phyloP scores from a whole-genome alignment of 2,113 vertebrate species.

The Rhineura floridana region DNA sequence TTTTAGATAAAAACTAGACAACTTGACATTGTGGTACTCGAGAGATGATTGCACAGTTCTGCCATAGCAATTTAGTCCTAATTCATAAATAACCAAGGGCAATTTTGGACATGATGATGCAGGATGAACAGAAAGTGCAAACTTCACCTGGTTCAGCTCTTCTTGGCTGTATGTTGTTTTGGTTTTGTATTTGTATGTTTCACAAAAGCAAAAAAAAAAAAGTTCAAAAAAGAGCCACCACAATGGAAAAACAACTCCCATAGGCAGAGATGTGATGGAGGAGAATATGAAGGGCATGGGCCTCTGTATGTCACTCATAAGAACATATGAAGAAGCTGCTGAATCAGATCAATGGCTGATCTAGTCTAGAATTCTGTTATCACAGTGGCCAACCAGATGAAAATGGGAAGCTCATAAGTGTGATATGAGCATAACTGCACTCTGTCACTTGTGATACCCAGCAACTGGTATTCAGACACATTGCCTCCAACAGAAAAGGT shows the following conservation, averaged over 20 bases:
- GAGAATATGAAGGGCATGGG: not conserved
- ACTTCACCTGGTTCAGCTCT: not conserved
- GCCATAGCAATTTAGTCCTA: not conserved
- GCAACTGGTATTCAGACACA: not conserved
- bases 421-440: not conserved
- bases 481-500: not conserved
- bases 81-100: not conserved
- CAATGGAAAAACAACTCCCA: not conserved
- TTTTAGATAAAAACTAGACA: not conserved
- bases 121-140: not conserved
- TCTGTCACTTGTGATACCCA: not conserved
- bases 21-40: not conserved
- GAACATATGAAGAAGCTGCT: not conserved
- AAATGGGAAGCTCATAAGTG: too few species aligned
- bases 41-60: not conserved
- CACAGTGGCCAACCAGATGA: not conserved
- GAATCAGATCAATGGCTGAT: not conserved
- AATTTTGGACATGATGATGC: not conserved
- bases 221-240: not conserved
- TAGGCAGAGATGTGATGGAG: not conserved
- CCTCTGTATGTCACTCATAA: not conserved
- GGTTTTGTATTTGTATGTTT: too few species aligned
- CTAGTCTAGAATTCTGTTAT: not conserved
- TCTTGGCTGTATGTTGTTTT: too few species aligned
- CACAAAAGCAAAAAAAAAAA: too few species aligned